A percentile compares a stretch with the other conserved stretches of the same genome.
Conservation (phyloP, 2,797 vertebrate species). For the Thunnus albacares region DNA sequence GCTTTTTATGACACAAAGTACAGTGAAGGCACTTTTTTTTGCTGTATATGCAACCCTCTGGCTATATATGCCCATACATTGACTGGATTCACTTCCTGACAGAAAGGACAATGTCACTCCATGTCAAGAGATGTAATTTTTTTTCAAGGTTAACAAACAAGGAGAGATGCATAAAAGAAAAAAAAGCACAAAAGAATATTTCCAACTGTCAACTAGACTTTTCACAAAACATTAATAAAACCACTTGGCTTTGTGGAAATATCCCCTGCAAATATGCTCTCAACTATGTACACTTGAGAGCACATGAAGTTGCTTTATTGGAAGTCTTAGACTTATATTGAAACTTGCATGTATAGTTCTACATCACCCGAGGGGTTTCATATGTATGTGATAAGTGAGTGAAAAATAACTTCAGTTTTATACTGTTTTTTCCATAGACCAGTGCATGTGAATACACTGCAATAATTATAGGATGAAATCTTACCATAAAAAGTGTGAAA, state of each 20-base stretch:
- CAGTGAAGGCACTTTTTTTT: not conserved
- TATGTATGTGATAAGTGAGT: constrained; percentile 22
- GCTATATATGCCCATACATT: no score
- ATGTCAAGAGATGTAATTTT: constrained; percentile 7
- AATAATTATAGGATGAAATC: not conserved
- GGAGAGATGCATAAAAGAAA: constrained; percentile 6
- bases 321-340: not conserved
- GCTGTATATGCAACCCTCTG: not conserved
- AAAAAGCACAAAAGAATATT: constrained; percentile 4
- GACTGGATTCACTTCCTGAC: not conserved
- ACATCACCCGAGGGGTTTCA: not conserved
- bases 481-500: not conserved
- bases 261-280: no score
- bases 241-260: no score
- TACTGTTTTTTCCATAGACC: not conserved
- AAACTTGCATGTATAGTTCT: no score
- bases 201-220: constrained; percentile 1
- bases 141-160: not conserved
- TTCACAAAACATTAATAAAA: constrained; percentile 29
- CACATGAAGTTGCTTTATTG: constrained; percentile 16
- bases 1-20: not conserved
- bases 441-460: not conserved
- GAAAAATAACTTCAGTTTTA: not conserved
- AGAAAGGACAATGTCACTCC: not conserved
- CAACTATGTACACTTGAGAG: no score